Evolutionary conservation across 2,113 vertebrate species (phyloP).

Genomic region (Nymphicus hollandicus): DNA sequence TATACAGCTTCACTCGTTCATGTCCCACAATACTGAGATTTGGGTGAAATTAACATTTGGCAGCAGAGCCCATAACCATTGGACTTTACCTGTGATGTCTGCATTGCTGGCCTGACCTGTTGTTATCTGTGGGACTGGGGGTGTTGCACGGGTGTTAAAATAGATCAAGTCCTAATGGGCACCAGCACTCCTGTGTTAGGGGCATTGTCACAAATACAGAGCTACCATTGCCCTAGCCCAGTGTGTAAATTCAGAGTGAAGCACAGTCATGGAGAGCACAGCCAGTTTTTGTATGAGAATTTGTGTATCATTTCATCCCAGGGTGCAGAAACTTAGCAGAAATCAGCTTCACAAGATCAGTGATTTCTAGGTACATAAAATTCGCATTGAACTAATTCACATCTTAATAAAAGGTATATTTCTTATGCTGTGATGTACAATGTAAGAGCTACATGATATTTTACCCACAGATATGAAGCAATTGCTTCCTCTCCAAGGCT

Average conservation of each 20-base stretch:
- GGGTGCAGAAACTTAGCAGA: background rate
- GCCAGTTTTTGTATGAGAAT: background rate
- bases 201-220: background rate
- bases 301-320: background rate
- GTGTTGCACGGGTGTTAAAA: background rate
- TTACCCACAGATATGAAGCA: background rate
- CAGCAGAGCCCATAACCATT: rapidly evolving
- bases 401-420: background rate
- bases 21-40: background rate
- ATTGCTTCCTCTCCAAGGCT: background rate
- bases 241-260: background rate
- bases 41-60: background rate
- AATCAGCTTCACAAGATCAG: background rate
- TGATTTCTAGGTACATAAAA: background rate
- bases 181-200: background rate
- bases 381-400: background rate
- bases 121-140: background rate
- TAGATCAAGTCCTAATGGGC: background rate
- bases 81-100: rapidly evolving
- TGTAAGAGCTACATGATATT: background rate
- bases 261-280: background rate
- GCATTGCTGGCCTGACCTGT: background rate
- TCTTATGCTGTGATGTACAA: background rate
- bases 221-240: background rate
- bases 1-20: background rate